Conservation (phyloP, 2,113 vertebrate species). For the Peromyscus maniculatus region DNA sequence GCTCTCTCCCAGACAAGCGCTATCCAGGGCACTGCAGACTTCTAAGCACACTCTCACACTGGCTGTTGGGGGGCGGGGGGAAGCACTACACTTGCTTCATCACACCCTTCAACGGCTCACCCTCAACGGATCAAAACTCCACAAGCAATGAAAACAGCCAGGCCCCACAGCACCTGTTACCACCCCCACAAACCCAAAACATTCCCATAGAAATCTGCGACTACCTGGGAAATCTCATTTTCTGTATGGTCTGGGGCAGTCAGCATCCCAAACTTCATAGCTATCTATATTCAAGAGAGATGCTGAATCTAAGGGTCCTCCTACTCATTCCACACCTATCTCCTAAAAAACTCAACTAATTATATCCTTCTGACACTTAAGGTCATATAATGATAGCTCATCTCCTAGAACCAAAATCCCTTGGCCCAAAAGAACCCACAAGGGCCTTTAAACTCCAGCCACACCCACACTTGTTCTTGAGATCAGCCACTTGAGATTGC, state of each 20-base stretch:
- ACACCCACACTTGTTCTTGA: neutral
- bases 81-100: neutral
- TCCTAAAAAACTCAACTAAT: conserved; percentile 21
- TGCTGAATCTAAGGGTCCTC: neutral
- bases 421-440: neutral
- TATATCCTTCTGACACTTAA: neutral
- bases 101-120: neutral
- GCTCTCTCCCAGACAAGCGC: neutral
- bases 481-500: neutral
- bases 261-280: neutral
- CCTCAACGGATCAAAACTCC: neutral
- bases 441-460: neutral
- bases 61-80: fast-evolving
- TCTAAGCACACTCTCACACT: neutral
- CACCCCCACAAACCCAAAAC: neutral
- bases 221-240: neutral
- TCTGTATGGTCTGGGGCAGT: neutral
- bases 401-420: neutral
- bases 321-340: neutral
- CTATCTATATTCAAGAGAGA: neutral
- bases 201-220: neutral
- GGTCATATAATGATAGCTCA: neutral
- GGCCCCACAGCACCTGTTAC: neutral
- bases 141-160: neutral
- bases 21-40: neutral